A percentile compares a stretch with the other conserved stretches of the same genome.
Conservation (phyloP, 2,888 invertebrate species). For the Drosophila antonietae region DNA sequence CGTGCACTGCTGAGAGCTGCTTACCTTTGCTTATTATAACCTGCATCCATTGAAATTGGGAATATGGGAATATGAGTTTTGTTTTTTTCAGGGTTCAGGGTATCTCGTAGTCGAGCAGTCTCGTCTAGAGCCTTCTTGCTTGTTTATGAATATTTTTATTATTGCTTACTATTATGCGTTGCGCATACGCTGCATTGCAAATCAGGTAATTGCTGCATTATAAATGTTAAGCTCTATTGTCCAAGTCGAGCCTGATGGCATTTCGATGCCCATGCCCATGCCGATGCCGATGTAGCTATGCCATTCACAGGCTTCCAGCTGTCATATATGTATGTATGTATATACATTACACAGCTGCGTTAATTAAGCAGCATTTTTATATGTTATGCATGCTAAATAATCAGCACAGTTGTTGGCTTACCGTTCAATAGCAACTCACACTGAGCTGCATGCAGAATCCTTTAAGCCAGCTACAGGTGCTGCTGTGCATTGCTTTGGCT, state of each 20-base stretch:
- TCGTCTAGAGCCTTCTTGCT: no score
- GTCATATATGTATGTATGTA: not conserved
- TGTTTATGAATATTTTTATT: not conserved
- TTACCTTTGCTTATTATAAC: not conserved
- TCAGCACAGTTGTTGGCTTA: not conserved
- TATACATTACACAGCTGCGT: conserved; percentile 10
- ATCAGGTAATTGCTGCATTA: conserved; percentile 55
- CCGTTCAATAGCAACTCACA: not conserved
- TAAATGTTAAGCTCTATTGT: conserved; percentile 53
- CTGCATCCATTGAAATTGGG: no score
- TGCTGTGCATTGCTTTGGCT: not conserved
- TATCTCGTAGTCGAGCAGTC: no score
- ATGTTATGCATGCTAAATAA: conserved; percentile 34
- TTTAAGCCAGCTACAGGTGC: conserved; percentile 29
- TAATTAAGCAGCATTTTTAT: conserved; percentile 52
- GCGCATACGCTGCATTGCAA: conserved; percentile 37
- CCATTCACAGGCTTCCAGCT: not conserved
- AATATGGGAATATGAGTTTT: no score
- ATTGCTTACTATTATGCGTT: conserved; percentile 34
- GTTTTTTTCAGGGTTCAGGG: no score
- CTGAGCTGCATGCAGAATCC: not conserved
- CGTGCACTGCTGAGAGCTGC: not conserved
- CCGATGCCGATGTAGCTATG: not conserved
- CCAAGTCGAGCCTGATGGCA: conserved; percentile 7
- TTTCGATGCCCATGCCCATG: conserved; percentile 1